Evolutionary conservation across 2,888 invertebrate genomes (phyloP), one percentile per base, ranked within the genome.

Genomic region (Ornithoptera priamus): DNA sequence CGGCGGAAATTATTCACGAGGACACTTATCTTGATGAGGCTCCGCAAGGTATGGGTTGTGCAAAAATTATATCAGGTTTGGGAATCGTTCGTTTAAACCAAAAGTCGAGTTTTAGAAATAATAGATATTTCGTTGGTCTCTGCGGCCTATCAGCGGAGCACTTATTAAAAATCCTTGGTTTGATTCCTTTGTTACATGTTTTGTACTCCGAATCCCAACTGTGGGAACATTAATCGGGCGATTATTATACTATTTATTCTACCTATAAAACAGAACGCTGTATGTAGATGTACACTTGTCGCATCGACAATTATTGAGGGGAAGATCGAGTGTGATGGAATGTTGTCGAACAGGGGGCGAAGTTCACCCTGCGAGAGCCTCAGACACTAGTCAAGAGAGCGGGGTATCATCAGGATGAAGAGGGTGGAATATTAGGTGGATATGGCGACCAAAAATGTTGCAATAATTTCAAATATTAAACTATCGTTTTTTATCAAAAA

Each of bases 21-120:
- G 85, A 85, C 86, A 81, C 80, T 82, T 78, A 90, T 90, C 89
- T 88, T 87, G 89, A 90, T 89, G 85, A 86, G 86, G 78, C 72
- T 78, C 74, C 77, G 46, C 12, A 46, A 46, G 46, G 17, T 46
- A 12, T 15, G 46, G 46, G 12, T 10, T 39, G 30, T 39, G 46
- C 46, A 46, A 1, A 46, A 17, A 46, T 46, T 15, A 46, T 15
- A 46, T 42, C 42, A 42, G 42, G 10, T 46, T 46, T 46, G 46
- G 46, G 3, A 46, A 46, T 46, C 15, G 46, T 12, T 12, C 46
- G 46, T 46, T 12, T 46, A 46, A 46, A 46, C 46, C 46, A 46
- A 46, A 46, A 46, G 4, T 12, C 12, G 12, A 46, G 3, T 46
- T 12, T 17, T 39, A 39, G 10, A 39, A 10, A 10, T 39, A 10